Evolutionary conservation across 1,140 invertebrate genomes (phyloP), one percentile per base, ranked within the genome.

Genomic region (Rhizoglyphus robini): DNA sequence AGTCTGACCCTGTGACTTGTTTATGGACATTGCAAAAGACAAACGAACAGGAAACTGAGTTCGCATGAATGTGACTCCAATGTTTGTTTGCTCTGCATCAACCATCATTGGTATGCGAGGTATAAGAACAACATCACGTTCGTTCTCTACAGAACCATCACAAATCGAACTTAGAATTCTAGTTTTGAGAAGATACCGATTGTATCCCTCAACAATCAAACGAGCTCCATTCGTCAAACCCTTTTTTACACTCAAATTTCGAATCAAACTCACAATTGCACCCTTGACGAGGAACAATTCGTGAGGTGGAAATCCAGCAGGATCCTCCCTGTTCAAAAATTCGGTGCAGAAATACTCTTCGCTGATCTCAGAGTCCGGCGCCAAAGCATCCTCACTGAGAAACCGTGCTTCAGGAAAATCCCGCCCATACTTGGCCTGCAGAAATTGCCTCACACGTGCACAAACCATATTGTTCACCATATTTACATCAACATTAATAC

Each of bases 21-120:
- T 81, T 48, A 79, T 79, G 25, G 76, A 75, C 73, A 81, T 77
- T 23, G 77, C 74, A 72, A 81, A 82, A 32, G 79, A 32, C 8
- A 68, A 30, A 30, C 32, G 27, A 23, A 67, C 20, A 18, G 49
- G 59, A 41, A 69, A 61, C 58, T 69, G 68, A 13, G 11, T 58
- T 58, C 23, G 41, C 32, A 13, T 47, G 15, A 57, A 62, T 47
- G 32, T 11, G 15, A 57, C 13, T 13, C 13, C 11, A 11, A 64
- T 15, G 25, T 66, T n/a, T 11, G 25, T 57, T 23, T 15, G 15
- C 38, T 69, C 67, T 27, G 29, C 3, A 20, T 34, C 29, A 4
- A 69, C 63, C 51, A 68, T 36, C 15, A 46, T 15, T 30, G 66
- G 67, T 30, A 67, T 69, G 27, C 58, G 20, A 61, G 66, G 4